Evolutionary conservation across 1,140 invertebrate genomes (phyloP), one percentile per base, ranked within the genome.

Genomic region (Macrobrachium nipponense): DNA sequence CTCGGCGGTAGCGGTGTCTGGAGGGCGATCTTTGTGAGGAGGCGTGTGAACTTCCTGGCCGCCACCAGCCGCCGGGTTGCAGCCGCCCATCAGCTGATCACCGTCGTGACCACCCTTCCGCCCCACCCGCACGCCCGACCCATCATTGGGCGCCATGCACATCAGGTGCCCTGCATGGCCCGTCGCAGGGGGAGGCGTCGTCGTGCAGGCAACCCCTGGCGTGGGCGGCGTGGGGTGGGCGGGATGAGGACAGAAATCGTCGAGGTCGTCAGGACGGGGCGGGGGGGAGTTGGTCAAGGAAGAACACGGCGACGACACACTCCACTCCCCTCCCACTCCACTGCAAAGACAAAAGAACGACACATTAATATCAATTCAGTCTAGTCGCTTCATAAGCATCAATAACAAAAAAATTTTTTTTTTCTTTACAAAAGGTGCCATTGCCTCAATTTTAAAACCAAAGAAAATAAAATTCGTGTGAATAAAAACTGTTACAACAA

Each of bases 361-460:
- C 64, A 61, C 8, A 44, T 59, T 18, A 36, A 64, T 60, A 62
- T 18, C 23, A 66, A 5, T 61, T 23, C 17, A 23, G 8, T 4
- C 59, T 60, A 84, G 12, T 18, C 43, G 14, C 62, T 94, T 93
- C 93, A 84, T 59, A 77, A 60, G n/a, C 20, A 18, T 14, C 76
- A 36, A 20, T 18, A 51, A 18, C 15, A 58, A 51, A 0, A 51
- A n/a, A n/a, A n/a, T n/a, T n/a, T n/a, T n/a, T n/a, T n/a, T n/a
- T n/a, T n/a, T 12, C 8, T 5, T 6, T 12, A 51, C 51, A 51
- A 51, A 51, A 8, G 51, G 2, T 51, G 8, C 0, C 12, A 10
- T 51, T 3, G 8, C 12, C 51, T 51, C 51, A 51, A 51, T 8
- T 51, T 0, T 7, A 51, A 8, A 51, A 5, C 8, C 7, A 51